A percentile compares a stretch with the other conserved stretches of the same genome.
Conservation (phyloP, 2,888 invertebrate species). For the Chymomyza procnemis region DNA sequence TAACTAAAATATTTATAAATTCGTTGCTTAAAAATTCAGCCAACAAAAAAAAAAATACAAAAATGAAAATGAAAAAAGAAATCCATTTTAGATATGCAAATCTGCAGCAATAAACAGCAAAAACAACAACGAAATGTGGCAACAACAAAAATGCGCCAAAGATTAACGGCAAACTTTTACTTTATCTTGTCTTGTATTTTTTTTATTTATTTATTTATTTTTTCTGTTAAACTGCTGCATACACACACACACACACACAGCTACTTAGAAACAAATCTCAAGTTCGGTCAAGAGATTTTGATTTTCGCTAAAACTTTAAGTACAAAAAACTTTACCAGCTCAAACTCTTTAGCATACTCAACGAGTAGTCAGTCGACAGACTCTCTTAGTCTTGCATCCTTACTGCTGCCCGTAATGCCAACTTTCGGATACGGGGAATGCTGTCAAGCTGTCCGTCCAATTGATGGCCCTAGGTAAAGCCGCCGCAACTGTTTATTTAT, state of each 20-base stretch:
- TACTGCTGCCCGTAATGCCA: neutral
- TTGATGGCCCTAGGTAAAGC: constrained; percentile 35
- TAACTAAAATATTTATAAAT: neutral
- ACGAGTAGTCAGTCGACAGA: constrained; percentile 40
- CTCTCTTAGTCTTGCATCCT: constrained; percentile 5
- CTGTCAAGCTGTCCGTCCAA: neutral
- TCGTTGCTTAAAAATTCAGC: constrained; percentile 38
- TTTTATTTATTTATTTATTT: neutral
- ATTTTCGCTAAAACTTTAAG: constrained; percentile 14
- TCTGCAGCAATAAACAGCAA: constrained; percentile 43
- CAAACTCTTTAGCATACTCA: constrained; percentile 59
- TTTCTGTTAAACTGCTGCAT: constrained; percentile 13
- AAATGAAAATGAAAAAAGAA: constrained; percentile 30
- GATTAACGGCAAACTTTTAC: constrained; percentile 66
- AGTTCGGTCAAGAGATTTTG: constrained; percentile 30
- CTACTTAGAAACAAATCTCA: constrained; percentile 27
- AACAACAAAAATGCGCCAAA: constrained; percentile 45
- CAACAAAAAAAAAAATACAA: constrained; percentile 47
- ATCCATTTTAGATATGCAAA: constrained; percentile 53
- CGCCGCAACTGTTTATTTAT: constrained; percentile 64
- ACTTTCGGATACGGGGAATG: neutral
- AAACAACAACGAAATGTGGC: constrained; percentile 30
- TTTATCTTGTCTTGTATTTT: neutral
- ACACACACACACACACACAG: constrained; percentile 8
- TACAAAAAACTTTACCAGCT: constrained; percentile 1